Conservation (phyloP, 2,797 vertebrate genomes). For the Cyprinella venusta region DNA sequence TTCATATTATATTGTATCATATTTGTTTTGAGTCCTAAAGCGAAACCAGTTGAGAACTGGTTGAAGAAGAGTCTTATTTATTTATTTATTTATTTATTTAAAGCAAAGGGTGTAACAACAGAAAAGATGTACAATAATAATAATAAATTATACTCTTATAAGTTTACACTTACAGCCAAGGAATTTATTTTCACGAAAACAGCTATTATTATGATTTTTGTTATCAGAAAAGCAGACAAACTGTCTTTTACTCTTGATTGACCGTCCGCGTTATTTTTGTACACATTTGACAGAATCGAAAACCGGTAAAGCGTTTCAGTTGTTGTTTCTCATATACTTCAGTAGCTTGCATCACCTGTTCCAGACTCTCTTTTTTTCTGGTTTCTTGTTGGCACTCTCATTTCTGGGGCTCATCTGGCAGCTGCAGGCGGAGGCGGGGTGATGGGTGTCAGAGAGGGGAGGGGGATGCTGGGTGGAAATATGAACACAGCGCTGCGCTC, state of each 20-base stretch:
- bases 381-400: slow-evolving; percentile 32
- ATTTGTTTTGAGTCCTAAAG: neutral
- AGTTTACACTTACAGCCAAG: neutral
- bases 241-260: slow-evolving; percentile 45
- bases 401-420: slow-evolving; percentile 59
- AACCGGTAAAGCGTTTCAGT: neutral
- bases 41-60: neutral
- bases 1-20: neutral
- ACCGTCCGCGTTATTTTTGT: slow-evolving; percentile 35
- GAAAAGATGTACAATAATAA: too few relatives aligned
- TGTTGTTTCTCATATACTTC: slow-evolving; percentile 31
- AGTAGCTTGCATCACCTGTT: slow-evolving; percentile 45
- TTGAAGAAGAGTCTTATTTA: too few relatives aligned
- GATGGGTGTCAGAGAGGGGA: slow-evolving; percentile 41
- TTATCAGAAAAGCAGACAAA: neutral
- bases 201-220: neutral
- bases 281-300: neutral
- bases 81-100: too few relatives aligned
- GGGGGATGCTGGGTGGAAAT: slow-evolving; percentile 20
- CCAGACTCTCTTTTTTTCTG: slow-evolving; percentile 18
- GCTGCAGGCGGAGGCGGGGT: slow-evolving; percentile 52
- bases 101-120: too few relatives aligned
- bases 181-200: neutral
- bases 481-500: slow-evolving; percentile 31
- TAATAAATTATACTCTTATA: too few relatives aligned